Evolutionary conservation across 2,113 vertebrate species (phyloP), one percentile per base, ranked within the genome.

Genomic region (Tyrannus savana): DNA sequence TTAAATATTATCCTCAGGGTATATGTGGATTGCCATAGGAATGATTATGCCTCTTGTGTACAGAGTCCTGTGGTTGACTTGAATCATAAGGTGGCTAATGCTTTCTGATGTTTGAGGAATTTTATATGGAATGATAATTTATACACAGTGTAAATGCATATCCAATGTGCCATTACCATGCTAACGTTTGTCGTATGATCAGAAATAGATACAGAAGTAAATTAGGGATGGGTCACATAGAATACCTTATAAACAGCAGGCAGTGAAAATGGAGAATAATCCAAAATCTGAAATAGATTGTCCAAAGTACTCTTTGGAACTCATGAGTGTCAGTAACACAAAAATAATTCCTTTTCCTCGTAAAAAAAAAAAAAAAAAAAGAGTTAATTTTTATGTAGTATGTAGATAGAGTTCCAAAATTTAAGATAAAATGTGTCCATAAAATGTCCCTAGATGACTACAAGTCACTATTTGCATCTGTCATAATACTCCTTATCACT

Each of bases 71-170:
- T 35, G 46, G 13, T 71, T 91, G 74, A 44, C 52, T 72, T 33
- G 35, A 66, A 50, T 53, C 15, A 10, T 47, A 6, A 12, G 55
- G 37, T 60, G n/a, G 24, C 22, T 91, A 60, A 91, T 79, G 44
- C n/a, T 93, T 91, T 84, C 58, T 87, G 77, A 66, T 49, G 37
- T 78, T 87, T 79, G 63, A 92, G 71, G 58, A 82, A 73, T 87
- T 94, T 79, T 73, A 37, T 18, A 84, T 89, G 31, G 23, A 77
- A 19, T 64, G 66, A 64, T 84, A 44, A 87, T 44, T 84, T 75
- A 73, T 68, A 56, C 8, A 60, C 31, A 74, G 12, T 27, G n/a
- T 49, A 81, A 82, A 87, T 35, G 8, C 60, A 56, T 64, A 59
- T 47, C 47, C 25, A 24, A 68, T 78, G 28, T 79, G 58, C 31